Evolutionary conservation across 2,113 vertebrate species (phyloP).

Genomic region (Hydropotes inermis): DNA sequence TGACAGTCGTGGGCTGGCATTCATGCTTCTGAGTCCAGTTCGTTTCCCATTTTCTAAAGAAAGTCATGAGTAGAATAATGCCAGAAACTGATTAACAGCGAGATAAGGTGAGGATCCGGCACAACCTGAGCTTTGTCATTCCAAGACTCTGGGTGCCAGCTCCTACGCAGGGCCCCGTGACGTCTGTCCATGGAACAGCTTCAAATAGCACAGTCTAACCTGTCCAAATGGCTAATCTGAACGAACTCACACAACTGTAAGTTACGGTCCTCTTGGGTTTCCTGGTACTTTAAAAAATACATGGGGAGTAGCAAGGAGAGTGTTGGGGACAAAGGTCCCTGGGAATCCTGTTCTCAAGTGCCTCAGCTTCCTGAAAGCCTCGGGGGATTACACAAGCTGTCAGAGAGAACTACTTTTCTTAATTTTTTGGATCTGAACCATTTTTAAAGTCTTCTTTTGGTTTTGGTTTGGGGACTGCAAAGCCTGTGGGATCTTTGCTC

Average conservation of each 20-base stretch:
- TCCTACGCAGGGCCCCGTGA: neutral
- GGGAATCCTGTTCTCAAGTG: neutral
- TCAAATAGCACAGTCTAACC: neutral
- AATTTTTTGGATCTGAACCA: neutral
- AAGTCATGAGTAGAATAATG: constrained; percentile 43
- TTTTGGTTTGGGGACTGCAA: neutral
- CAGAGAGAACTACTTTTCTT: neutral
- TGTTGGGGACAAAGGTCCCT: neutral
- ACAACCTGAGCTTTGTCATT: neutral
- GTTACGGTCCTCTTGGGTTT: neutral
- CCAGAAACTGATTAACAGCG: constrained; percentile 45
- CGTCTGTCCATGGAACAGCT: constrained; percentile 7
- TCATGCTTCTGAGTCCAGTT: constrained; percentile 37
- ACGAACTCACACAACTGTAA: neutral
- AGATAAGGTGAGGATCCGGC: constrained; percentile 42
- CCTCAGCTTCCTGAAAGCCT: neutral
- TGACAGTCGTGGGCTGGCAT: constrained; percentile 36
- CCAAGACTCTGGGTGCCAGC: neutral
- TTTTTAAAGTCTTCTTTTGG: neutral
- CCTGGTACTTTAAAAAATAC: neutral
- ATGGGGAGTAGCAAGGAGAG: neutral
- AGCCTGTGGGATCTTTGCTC: neutral
- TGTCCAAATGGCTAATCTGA: neutral
- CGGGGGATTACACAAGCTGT: neutral
- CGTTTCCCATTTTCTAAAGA: constrained; percentile 55